Evolutionary conservation across 1,140 invertebrate genomes (phyloP).

Genomic region (Protaetia brevitarsis): DNA sequence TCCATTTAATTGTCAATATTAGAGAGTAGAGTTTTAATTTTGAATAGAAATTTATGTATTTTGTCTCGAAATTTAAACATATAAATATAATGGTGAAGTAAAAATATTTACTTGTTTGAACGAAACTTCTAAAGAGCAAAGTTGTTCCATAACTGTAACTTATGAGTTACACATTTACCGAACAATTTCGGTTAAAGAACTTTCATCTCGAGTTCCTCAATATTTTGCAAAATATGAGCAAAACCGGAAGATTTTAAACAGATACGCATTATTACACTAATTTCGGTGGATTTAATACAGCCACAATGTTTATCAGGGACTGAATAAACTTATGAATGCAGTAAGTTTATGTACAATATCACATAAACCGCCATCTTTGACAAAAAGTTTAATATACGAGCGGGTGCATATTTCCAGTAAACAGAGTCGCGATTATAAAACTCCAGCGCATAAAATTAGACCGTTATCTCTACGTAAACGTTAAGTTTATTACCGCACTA

Average conservation of each 20-base stretch:
- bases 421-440: neutral
- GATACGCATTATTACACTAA: neutral
- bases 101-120: no score
- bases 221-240: no score
- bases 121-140: no score
- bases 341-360: neutral
- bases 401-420: conserved; percentile 12
- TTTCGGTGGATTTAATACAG: neutral
- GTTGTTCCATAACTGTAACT: no score
- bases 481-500: conserved; percentile 14
- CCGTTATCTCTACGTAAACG: conserved; percentile 15
- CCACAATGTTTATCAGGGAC: neutral
- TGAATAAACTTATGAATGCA: neutral
- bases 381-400: conserved; percentile 13
- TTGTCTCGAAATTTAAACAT: no score
- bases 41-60: no score
- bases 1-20: no score
- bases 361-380: conserved; percentile 10
- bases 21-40: no score
- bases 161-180: no score
- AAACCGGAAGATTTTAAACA: neutral
- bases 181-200: no score
- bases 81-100: no score
- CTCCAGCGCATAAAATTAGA: conserved; percentile 10
- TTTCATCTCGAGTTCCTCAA: no score